Percentiles rank a stretch among this genome's conserved stretches.
Evolutionary conservation across 2,113 vertebrate species (phyloP).

Genomic region (Perca fluviatilis): DNA sequence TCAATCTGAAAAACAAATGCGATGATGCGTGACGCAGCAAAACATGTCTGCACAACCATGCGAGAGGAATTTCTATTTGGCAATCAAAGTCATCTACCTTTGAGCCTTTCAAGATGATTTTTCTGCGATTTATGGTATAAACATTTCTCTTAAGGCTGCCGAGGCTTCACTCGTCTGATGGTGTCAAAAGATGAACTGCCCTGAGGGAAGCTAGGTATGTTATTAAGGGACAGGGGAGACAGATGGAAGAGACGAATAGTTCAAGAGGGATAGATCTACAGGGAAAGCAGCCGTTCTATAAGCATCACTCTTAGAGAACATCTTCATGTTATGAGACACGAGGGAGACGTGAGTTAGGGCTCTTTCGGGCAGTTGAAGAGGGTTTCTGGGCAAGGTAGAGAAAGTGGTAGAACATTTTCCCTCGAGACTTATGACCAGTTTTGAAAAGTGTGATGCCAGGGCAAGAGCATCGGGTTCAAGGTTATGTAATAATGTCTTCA

Average conservation of each 20-base stretch:
- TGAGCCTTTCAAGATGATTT: constrained; percentile 12
- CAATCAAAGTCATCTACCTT: background rate
- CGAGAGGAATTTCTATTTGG: constrained; percentile 1
- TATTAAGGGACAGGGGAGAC: constrained; percentile 33
- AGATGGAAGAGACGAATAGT: constrained; percentile 30
- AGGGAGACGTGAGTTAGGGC: constrained; percentile 39
- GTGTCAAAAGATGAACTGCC: constrained; percentile 42
- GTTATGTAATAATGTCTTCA: constrained; percentile 12
- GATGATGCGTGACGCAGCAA: background rate
- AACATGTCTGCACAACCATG: constrained; percentile 18
- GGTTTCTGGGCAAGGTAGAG: constrained; percentile 31
- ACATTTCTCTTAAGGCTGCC: constrained; percentile 23
- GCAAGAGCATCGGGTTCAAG: constrained; percentile 10
- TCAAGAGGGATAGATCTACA: constrained; percentile 27
- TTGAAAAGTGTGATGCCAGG: constrained; percentile 10
- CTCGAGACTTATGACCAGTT: background rate
- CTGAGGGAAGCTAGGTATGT: constrained; percentile 26
- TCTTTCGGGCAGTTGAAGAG: constrained; percentile 24
- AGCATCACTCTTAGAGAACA: constrained; percentile 37
- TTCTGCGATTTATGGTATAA: constrained; percentile 5
- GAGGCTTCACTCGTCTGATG: constrained; percentile 22
- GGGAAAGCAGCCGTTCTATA: constrained; percentile 28
- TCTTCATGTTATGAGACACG: constrained; percentile 37
- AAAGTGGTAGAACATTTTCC: constrained; percentile 5
- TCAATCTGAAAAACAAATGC: background rate